Conservation (phyloP, 1,140 invertebrate species). For the Gyrodactylus bullatarudis region DNA sequence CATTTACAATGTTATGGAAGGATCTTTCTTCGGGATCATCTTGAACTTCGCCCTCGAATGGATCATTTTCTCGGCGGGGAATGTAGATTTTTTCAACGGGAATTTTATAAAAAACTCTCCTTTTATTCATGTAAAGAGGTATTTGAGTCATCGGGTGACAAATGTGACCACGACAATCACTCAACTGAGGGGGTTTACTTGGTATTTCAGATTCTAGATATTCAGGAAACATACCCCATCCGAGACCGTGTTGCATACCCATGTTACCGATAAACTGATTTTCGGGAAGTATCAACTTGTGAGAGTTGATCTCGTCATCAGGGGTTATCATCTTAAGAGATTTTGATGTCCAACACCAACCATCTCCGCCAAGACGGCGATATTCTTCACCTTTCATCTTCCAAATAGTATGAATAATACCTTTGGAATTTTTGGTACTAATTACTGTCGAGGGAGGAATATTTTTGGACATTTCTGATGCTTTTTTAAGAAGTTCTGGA, state of each 20-base stretch:
- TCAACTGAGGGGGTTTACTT: not conserved
- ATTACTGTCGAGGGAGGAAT: not conserved
- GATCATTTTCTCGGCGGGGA: not conserved
- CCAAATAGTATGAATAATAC: not conserved
- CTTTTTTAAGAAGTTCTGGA: not conserved
- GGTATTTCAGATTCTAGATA: not conserved
- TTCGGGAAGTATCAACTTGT: not conserved
- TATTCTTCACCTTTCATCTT: slow-evolving; percentile 6
- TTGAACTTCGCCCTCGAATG: not conserved
- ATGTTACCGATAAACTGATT: not conserved
- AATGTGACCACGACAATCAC: not conserved
- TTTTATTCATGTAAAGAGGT: not conserved
- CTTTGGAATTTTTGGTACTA: not conserved
- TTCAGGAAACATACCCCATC: not conserved
- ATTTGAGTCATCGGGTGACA: not conserved
- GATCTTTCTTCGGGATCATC: not conserved
- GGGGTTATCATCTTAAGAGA: not conserved
- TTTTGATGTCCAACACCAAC: not conserved
- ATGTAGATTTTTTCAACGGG: not conserved
- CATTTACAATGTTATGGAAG: not conserved
- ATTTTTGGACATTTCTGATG: not conserved
- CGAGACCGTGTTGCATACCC: not conserved
- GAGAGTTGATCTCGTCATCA: not conserved
- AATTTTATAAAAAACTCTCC: not conserved
- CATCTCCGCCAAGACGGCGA: not conserved